These are phyloP conservation scores for Scylla paramamosain DNA, from an alignment of 1,140 invertebrate species.

Conservation along the genomic window DNA sequence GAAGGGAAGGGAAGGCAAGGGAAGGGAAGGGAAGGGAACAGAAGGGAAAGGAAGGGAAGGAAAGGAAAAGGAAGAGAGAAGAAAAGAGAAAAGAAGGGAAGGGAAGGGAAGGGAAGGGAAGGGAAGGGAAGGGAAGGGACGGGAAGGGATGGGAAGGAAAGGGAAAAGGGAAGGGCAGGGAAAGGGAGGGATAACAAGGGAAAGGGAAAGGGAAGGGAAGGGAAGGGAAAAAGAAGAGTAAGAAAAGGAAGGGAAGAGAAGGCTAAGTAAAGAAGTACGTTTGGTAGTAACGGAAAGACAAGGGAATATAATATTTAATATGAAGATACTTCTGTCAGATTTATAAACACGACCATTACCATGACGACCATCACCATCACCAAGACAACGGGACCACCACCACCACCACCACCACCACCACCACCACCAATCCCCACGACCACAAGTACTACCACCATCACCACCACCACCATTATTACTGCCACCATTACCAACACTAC, in stretches of 20 bases:
- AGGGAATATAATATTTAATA: no score
- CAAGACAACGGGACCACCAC: background rate
- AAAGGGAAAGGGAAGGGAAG: no score
- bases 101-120: background rate
- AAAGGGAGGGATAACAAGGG: background rate
- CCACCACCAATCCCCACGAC: no score
- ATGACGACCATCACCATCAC: no score
- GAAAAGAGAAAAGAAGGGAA: background rate
- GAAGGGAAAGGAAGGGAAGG: background rate
- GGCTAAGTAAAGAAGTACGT: background rate
- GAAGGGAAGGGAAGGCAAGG: background rate
- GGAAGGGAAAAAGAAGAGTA: background rate
- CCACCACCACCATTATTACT: no score
- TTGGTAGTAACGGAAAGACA: background rate
- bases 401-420: no score
- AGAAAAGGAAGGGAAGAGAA: background rate
- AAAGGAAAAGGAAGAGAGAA: background rate
- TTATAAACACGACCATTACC: no score
- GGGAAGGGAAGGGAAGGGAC: no score
- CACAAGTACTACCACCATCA: no score
- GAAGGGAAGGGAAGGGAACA: background rate
- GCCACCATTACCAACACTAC: no score
- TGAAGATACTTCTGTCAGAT: no score
- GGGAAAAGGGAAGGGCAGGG: background rate
- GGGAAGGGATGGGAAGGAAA: background rate